Evolutionary conservation across 2,888 invertebrate genomes (phyloP), one percentile per base, ranked within the genome.

Genomic region (Invenusta paracnida): DNA sequence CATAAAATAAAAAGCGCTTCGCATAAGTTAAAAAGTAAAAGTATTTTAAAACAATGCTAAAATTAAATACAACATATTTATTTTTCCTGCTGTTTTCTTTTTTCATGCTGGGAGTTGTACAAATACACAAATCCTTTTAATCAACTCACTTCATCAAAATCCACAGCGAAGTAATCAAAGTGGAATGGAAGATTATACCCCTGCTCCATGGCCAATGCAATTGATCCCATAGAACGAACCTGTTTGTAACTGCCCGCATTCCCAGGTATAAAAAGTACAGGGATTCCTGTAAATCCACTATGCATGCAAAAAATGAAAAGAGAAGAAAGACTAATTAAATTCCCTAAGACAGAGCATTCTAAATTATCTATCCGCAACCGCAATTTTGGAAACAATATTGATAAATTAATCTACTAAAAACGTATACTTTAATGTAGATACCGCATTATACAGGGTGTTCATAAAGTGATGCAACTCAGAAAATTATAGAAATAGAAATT

Each of bases 181-280:
- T 96, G 95, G 89, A 94, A 94, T 13, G 93, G 93, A 86, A 93
- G 92, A 84, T 93, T 92, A 73, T 93, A 93, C 85, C 94, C 94
- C 67, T 95, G 91, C 5, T 95, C 94, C 92, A 96, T 97, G 87
- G 96, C 93, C 85, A 97, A 92, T 81, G 97, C 95, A 0, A 98
- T 95, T 0, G 98, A 98, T 30, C 96, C 97, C 86, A 99, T 90
- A 0, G 98, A 98, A 27, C 98, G 94, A 81, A 94, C 95, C 94
- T 96, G 97, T 92, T 95, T 95, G 90, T 95, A 94, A 73, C 97
- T 97, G 0, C 98, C 98, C 81, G 95, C 95, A 92, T 97, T 98
- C 13, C 98, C 98, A 23, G 97, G 98, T 86, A 98, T 93, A 92
- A 96, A 98, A 83, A 98, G 93, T 0, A 98, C 95, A 1, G 98